These are phyloP conservation scores for Agrotis segetum DNA, from an alignment of 2,888 invertebrate species.

Conservation along the genomic window DNA sequence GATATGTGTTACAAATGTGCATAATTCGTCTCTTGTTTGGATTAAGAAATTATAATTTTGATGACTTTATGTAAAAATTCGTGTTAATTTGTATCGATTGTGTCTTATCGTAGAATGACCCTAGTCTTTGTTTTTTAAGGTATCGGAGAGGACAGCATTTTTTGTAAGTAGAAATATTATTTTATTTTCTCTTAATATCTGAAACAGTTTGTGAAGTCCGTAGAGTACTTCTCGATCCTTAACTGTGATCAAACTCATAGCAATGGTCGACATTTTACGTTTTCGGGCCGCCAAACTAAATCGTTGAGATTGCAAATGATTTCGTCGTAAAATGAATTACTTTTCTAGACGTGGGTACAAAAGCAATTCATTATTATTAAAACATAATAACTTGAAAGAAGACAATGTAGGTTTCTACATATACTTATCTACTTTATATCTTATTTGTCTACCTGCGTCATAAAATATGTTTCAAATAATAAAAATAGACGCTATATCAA, in stretches of 20 bases:
- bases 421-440: neutral
- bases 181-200: neutral
- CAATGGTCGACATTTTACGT: neutral
- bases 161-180: constrained; percentile 48
- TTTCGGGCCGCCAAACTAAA: neutral
- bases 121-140: constrained; percentile 54
- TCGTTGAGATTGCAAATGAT: neutral
- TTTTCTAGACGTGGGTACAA: neutral
- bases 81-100: constrained; percentile 25
- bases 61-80: neutral
- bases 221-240: neutral
- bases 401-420: neutral
- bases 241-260: neutral
- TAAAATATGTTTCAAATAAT: neutral
- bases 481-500: neutral
- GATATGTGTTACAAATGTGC: neutral
- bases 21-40: neutral
- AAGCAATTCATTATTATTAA: neutral
- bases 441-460: neutral
- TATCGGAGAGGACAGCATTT: constrained; percentile 58
- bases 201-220: neutral
- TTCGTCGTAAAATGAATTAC: neutral
- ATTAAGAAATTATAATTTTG: neutral
- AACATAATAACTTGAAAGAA: constrained; percentile 1
- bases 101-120: constrained; percentile 56